Base-by-base conservation (phyloP, 2,113 vertebrate genomes). In the Felis catus region DNA sequence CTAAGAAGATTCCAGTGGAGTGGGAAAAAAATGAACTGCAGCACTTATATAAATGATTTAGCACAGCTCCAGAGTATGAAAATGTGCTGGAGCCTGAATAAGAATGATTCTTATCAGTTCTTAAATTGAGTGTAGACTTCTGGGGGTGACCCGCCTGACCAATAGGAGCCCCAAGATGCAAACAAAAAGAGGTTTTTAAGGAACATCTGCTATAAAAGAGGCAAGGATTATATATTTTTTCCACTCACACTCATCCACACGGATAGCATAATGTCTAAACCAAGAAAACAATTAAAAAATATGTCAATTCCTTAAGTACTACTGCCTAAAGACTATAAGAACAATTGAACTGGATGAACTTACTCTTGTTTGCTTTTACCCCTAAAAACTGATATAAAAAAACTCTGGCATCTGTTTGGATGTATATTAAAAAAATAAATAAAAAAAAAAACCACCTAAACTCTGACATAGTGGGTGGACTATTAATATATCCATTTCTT, bases 331-430 rank as follows among this genome's bases (percentile, higher is more conserved):
- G 8, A 3, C 3, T 81, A 71, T 73, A 48, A 63, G 53, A 86
- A 63, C 82, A 51, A 48, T 36, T 63, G 15, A 31, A 1, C 25
- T 92, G 15, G 45, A 65, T 87, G 53, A 96, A 84, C 14, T 87
- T 80, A n/a, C 12, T 87, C 74, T 12, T 70, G 36, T 5, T 93
- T 68, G 74, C 63, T 96, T 97, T 95, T 19, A 84, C 29, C 51
- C 18, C 81, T 93, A 94, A 86, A 95, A 95, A 58, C 39, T 45
- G 23, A 85, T 71, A 55, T 65, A 4, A 87, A 91, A 21, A 93
- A 45, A 45, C 45, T 45, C 45, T 45, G 45, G 9, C 7, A 9
- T 45, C 45, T 45, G 45, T 45, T 45, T 45, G 1, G 45, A 45
- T 45, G 45, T 45, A 45, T 45, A 45, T 45, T 45, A 45, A 45